A percentile compares a stretch with the other conserved stretches of the same genome.
Evolutionary conservation across 2,797 vertebrate species (phyloP).

Genomic region (Epinephelus awoara): DNA sequence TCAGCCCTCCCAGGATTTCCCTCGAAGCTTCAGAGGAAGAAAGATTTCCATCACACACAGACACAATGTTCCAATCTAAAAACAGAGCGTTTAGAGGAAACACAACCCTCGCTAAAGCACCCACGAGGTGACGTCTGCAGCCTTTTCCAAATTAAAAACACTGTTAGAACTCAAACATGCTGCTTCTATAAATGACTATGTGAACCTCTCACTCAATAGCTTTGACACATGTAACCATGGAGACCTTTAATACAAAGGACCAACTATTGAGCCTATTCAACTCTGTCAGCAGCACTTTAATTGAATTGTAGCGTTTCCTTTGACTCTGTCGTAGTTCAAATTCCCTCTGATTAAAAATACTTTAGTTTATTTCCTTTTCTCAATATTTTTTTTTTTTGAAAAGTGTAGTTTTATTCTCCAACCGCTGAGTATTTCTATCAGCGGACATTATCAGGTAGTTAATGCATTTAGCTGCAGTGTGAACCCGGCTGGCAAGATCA

Average conservation of each 20-base stretch:
- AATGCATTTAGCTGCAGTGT: not conserved
- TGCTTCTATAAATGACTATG: not conserved
- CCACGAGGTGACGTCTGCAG: not conserved
- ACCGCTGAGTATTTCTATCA: not conserved
- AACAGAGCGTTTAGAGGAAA: slow-evolving; percentile 5
- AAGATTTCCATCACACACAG: slow-evolving; percentile 26
- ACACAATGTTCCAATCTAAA: slow-evolving; percentile 22
- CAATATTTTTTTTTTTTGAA: too few species aligned
- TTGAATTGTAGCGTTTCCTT: not conserved
- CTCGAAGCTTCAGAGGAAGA: not conserved
- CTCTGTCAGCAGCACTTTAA: not conserved
- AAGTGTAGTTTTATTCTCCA: too few species aligned
- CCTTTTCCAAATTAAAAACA: not conserved
- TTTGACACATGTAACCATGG: not conserved
- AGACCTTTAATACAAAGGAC: not conserved
- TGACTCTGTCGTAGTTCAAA: not conserved
- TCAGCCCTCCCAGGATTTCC: slow-evolving; percentile 38
- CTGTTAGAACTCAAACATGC: not conserved
- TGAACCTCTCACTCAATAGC: not conserved
- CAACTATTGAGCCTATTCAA: not conserved
- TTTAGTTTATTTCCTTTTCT: too few species aligned
- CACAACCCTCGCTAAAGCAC: accelerated
- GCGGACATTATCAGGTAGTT: too few species aligned
- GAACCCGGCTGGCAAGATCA: not conserved
- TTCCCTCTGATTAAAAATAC: not conserved